Percentiles rank a stretch among this genome's conserved stretches.
These are phyloP conservation scores for Tupaia chinensis DNA, from an alignment of 2,113 vertebrate genomes.

Conservation along the genomic window DNA sequence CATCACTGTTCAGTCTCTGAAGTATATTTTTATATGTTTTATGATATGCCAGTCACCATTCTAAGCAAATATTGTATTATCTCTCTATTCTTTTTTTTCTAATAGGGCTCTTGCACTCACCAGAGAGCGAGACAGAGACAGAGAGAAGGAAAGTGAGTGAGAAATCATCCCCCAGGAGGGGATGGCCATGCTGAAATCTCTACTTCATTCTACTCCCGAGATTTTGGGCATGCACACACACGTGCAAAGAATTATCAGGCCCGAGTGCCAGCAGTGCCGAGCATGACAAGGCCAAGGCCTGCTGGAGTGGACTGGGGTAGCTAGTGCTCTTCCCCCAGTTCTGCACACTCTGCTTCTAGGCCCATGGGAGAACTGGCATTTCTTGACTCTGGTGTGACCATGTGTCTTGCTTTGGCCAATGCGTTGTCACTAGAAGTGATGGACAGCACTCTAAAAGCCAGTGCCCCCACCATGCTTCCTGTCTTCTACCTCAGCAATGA, in stretches of 20 bases:
- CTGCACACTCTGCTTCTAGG: not conserved
- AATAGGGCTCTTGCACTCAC: no score
- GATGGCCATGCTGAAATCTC: no score
- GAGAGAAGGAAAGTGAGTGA: no score
- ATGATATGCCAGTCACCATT: not conserved
- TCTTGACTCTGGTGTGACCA: not conserved
- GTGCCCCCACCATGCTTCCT: not conserved
- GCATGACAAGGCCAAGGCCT: not conserved
- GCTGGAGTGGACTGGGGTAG: no score
- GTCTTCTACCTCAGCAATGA: not conserved
- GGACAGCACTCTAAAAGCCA: not conserved
- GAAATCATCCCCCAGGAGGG: no score
- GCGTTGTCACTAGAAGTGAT: not conserved
- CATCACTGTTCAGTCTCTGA: not conserved
- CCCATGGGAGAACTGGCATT: not conserved
- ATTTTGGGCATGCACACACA: no score
- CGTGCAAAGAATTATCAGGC: not conserved
- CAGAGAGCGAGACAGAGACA: no score
- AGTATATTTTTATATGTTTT: slow-evolving; percentile 1
- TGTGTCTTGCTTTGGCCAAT: not conserved
- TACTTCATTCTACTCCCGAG: no score
- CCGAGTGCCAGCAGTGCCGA: not conserved
- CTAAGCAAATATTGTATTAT: not conserved
- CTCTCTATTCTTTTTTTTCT: not conserved
- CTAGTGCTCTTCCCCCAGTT: not conserved